Evolutionary conservation across 2,113 vertebrate species (phyloP).

Genomic region (Tauraco erythrolophus): DNA sequence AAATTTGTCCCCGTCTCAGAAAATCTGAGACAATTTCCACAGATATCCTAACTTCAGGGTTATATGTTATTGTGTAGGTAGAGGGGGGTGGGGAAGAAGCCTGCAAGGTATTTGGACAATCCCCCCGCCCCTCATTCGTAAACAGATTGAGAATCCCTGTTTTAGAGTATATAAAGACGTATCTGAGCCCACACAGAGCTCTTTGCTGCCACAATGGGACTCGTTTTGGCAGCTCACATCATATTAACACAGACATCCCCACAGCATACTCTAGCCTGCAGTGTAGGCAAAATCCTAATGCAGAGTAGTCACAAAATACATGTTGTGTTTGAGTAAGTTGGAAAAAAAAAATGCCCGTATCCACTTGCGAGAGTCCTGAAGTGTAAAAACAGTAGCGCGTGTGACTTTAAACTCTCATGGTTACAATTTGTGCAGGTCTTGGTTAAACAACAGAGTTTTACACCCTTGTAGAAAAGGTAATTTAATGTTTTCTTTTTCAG

Average conservation of each 20-base stretch:
- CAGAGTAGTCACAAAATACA: background rate
- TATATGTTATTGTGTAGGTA: background rate
- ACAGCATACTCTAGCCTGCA: background rate
- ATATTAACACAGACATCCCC: background rate
- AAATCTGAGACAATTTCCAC: background rate
- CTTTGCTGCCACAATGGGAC: background rate
- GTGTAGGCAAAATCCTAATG: background rate
- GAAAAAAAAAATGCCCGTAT: background rate
- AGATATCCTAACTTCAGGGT: background rate
- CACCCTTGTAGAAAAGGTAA: conserved; percentile 68
- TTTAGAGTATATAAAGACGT: background rate
- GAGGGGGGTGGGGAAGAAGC: fast-evolving
- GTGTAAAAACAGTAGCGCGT: background rate
- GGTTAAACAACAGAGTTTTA: background rate
- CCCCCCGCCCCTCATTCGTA: fast-evolving
- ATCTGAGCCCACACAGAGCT: background rate
- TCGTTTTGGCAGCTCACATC: background rate
- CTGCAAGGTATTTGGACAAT: background rate
- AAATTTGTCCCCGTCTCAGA: background rate
- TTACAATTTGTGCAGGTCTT: conserved; percentile 13
- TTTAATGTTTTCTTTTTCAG: conserved; percentile 78
- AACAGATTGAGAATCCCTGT: conserved; percentile 67
- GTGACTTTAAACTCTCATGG: background rate
- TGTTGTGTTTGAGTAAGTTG: background rate
- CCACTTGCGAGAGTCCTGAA: background rate